Percentiles rank a stretch among this genome's conserved stretches.
These are phyloP conservation scores for Galeopterus variegatus DNA, from an alignment of 2,113 vertebrate species.

Conservation along the genomic window DNA sequence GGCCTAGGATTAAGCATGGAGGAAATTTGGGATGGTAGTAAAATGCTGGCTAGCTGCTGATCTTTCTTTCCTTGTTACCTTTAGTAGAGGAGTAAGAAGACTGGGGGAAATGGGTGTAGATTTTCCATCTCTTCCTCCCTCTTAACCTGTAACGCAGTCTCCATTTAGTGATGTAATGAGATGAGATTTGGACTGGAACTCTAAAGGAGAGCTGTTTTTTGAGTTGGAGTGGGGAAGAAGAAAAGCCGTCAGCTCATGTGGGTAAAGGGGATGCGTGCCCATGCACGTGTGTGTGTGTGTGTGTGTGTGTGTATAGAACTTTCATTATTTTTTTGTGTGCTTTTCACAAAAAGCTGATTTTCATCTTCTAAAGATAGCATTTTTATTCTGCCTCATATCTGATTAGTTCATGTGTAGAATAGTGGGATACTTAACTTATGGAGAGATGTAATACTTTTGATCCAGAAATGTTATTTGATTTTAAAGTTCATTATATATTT, in stretches of 20 bases:
- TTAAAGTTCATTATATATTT: constrained; percentile 40
- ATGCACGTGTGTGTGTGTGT: too few species aligned
- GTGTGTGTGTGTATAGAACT: too few species aligned
- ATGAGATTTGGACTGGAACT: not conserved
- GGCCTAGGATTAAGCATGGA: not conserved
- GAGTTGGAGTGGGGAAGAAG: not conserved
- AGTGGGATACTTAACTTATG: not conserved
- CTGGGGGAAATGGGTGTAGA: not conserved
- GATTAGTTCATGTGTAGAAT: not conserved
- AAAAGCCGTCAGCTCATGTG: not conserved
- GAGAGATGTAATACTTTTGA: not conserved
- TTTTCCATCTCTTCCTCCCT: constrained; percentile 11
- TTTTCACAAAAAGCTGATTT: not conserved
- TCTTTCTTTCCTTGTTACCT: not conserved
- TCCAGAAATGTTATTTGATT: not conserved
- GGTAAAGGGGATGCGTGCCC: not conserved
- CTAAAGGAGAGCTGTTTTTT: not conserved
- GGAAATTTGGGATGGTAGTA: not conserved
- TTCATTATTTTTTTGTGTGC: too few species aligned
- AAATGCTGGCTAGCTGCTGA: not conserved
- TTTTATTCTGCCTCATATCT: constrained; percentile 60
- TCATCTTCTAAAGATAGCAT: constrained; percentile 18
- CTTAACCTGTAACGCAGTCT: not conserved
- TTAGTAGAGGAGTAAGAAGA: constrained; percentile 43
- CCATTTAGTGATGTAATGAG: not conserved